Evolutionary conservation across 1,140 invertebrate species (phyloP).

Genomic region (Nasonia vitripennis): DNA sequence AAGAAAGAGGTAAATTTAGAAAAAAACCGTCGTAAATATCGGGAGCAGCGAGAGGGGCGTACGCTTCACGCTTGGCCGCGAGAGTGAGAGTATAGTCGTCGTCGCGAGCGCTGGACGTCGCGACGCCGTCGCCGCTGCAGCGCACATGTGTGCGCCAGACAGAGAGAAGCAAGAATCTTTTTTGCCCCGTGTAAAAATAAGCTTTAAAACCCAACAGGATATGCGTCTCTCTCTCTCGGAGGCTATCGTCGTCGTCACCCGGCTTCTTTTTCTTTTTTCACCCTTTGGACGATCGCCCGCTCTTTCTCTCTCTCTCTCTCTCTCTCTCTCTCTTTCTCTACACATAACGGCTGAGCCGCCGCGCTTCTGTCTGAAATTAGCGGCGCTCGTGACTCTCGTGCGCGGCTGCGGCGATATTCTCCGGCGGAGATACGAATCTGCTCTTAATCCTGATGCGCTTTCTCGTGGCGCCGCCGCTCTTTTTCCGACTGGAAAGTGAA

Average conservation of each 20-base stretch:
- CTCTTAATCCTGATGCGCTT: conserved; percentile 38
- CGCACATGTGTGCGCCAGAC: conserved; percentile 69
- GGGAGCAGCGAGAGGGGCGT: conserved; percentile 44
- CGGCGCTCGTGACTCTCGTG: conserved; percentile 14
- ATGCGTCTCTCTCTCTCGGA: conserved; percentile 54
- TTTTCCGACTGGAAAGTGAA: conserved; percentile 24
- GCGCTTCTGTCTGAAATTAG: conserved; percentile 1
- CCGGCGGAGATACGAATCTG: conserved; percentile 30
- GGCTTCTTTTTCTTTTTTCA: conserved; percentile 66
- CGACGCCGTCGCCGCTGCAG: conserved; percentile 50
- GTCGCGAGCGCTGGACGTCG: conserved; percentile 50
- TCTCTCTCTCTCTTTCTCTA: background rate
- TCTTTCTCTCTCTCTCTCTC: background rate
- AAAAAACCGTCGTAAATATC: conserved; percentile 51
- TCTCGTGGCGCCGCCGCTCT: background rate
- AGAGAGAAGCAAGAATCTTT: conserved; percentile 65
- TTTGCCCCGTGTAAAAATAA: conserved; percentile 75
- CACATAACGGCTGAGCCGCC: background rate
- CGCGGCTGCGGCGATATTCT: background rate
- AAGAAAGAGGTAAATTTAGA: conserved; percentile 51
- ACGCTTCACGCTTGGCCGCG: conserved; percentile 48
- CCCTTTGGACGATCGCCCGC: conserved; percentile 70
- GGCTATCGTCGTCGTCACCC: conserved; percentile 58
- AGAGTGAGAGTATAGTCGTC: background rate
- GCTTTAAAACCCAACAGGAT: conserved; percentile 76